A percentile compares a stretch with the other conserved stretches of the same genome.
These are phyloP conservation scores for Zosterops hypoxanthus DNA, from an alignment of 2,113 vertebrate genomes.

Conservation along the genomic window DNA sequence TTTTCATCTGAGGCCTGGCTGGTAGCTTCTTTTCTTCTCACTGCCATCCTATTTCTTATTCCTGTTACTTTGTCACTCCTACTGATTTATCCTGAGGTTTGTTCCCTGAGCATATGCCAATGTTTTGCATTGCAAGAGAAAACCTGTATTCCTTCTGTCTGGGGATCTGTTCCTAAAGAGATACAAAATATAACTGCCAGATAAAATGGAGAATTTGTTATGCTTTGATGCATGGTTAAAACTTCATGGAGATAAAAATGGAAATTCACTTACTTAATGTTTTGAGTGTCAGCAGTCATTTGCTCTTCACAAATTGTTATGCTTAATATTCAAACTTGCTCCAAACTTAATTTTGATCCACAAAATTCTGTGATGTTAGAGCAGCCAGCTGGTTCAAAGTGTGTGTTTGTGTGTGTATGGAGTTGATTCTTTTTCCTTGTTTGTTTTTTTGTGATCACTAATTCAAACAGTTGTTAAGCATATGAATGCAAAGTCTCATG, in stretches of 20 bases:
- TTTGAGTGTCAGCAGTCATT: background rate
- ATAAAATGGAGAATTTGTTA: background rate
- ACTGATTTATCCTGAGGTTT: background rate
- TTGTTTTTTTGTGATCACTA: background rate
- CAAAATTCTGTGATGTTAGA: background rate
- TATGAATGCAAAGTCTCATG: background rate
- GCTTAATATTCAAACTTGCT: background rate
- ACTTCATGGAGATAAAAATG: background rate
- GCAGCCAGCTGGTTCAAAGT: background rate
- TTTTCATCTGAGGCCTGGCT: background rate
- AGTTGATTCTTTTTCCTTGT: background rate
- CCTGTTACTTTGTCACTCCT: background rate
- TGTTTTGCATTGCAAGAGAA: background rate
- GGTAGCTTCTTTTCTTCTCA: background rate
- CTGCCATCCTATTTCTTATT: background rate
- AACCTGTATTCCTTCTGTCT: background rate
- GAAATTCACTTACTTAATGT: background rate
- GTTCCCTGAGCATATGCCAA: background rate
- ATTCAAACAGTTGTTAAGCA: background rate
- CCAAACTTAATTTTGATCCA: background rate
- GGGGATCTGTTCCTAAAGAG: background rate
- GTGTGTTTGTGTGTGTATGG: too few relatives aligned
- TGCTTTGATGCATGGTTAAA: background rate
- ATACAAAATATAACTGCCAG: background rate
- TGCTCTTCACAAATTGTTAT: background rate